A percentile compares a stretch with the other conserved stretches of the same genome.
These are phyloP conservation scores for Crypturellus undulatus DNA, from an alignment of 2,113 vertebrate genomes.

Conservation along the genomic window DNA sequence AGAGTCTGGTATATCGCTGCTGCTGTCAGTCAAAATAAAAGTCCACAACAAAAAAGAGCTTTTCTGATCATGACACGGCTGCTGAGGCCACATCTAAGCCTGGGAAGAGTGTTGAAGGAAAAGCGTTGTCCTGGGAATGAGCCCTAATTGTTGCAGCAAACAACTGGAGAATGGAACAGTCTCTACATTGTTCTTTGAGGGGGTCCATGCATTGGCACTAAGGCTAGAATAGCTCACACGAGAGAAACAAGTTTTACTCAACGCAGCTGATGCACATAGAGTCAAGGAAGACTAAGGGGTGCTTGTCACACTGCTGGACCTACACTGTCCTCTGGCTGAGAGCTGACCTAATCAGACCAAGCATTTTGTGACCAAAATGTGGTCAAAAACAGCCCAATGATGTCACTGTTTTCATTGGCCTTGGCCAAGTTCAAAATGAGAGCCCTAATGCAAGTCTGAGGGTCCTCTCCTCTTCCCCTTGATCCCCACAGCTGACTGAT, in stretches of 20 bases:
- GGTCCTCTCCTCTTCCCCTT: background rate
- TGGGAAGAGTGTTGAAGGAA: background rate
- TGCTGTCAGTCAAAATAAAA: background rate
- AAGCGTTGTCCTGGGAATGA: background rate
- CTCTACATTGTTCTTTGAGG: background rate
- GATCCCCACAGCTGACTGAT: background rate
- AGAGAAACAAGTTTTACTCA: background rate
- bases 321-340: constrained; percentile 14
- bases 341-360: constrained; percentile 51
- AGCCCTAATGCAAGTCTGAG: background rate
- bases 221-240: background rate
- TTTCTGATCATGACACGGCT: background rate
- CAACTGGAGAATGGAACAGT: background rate
- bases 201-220: background rate
- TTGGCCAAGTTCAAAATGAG: background rate
- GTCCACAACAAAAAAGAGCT: background rate
- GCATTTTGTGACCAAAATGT: constrained; percentile 12
- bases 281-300: background rate
- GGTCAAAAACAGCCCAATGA: constrained; percentile 29
- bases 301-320: background rate
- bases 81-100: constrained; percentile 18
- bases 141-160: background rate
- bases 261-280: background rate
- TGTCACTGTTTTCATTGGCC: constrained; percentile 2
- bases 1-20: background rate